phyloP scores from a whole-genome alignment of 2,113 vertebrate genomes.

The Taxidea taxus region DNA sequence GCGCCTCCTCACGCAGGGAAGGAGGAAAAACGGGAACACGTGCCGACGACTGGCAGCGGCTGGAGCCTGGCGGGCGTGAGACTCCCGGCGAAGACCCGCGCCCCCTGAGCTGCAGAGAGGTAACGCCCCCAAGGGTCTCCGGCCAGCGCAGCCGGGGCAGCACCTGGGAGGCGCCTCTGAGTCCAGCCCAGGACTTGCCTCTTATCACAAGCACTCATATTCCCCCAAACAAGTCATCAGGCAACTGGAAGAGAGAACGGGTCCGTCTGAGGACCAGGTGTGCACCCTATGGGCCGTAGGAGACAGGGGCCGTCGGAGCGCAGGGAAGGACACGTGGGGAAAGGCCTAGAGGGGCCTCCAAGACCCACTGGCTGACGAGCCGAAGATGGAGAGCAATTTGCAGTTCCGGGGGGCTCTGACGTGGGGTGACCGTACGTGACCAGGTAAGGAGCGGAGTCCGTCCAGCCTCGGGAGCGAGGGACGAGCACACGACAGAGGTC shows the following conservation, averaged over 20 bases:
- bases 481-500: no score
- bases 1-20: no score
- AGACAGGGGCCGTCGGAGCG: background rate
- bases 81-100: background rate
- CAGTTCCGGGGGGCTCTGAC: no score
- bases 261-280: background rate
- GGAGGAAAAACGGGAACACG: background rate
- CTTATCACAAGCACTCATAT: background rate
- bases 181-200: background rate
- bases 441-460: background rate
- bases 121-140: background rate
- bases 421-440: no score
- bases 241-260: background rate
- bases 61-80: background rate
- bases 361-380: background rate
- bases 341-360: background rate
- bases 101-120: background rate
- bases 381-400: no score
- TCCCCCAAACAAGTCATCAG: background rate
- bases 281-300: background rate
- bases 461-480: background rate
- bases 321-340: background rate
- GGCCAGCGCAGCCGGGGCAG: rapidly evolving
- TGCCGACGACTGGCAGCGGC: background rate
- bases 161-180: background rate